These are phyloP conservation scores for Drosophila tristis DNA, from an alignment of 1,140 invertebrate species.

Conservation along the genomic window DNA sequence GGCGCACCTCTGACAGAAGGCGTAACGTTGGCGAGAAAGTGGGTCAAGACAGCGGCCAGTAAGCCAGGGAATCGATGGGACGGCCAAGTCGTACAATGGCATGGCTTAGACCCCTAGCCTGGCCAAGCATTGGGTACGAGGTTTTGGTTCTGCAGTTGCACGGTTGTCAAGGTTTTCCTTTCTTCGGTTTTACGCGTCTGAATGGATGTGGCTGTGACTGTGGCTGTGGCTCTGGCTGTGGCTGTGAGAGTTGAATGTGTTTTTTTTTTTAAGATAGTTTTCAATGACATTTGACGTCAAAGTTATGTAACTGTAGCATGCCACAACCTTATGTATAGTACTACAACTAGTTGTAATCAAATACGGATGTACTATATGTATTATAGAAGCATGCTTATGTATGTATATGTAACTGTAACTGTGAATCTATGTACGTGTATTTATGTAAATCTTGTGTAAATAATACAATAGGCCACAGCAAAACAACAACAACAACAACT, in stretches of 20 bases:
- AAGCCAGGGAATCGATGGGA: conserved; percentile 57
- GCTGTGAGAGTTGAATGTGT: conserved; percentile 22
- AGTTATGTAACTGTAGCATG: conserved; percentile 70
- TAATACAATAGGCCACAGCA: conserved; percentile 68
- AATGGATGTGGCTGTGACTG: background rate
- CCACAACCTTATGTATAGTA: conserved; percentile 16
- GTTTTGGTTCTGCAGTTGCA: conserved; percentile 40
- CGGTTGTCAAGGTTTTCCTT: conserved; percentile 49
- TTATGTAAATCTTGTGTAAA: conserved; percentile 66
- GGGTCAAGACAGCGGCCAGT: conserved; percentile 58
- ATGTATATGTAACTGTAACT: conserved; percentile 22
- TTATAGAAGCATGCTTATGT: conserved; percentile 43
- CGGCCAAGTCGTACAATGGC: conserved; percentile 49
- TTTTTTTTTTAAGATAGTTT: conserved; percentile 45
- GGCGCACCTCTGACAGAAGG: conserved; percentile 18
- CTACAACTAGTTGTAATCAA: conserved; percentile 13
- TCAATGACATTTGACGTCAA: conserved; percentile 52
- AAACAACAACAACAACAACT: conserved; percentile 27
- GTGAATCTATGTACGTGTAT: conserved; percentile 37
- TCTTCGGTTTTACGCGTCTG: conserved; percentile 10
- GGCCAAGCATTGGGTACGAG: conserved; percentile 28
- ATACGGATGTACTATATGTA: conserved; percentile 33
- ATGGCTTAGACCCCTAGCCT: conserved; percentile 30
- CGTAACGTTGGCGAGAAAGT: conserved; percentile 39
- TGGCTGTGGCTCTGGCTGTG: background rate